Percentiles rank a stretch among this genome's conserved stretches.
phyloP scores from a whole-genome alignment of 1,140 invertebrate species.

The Anastrepha ludens region DNA sequence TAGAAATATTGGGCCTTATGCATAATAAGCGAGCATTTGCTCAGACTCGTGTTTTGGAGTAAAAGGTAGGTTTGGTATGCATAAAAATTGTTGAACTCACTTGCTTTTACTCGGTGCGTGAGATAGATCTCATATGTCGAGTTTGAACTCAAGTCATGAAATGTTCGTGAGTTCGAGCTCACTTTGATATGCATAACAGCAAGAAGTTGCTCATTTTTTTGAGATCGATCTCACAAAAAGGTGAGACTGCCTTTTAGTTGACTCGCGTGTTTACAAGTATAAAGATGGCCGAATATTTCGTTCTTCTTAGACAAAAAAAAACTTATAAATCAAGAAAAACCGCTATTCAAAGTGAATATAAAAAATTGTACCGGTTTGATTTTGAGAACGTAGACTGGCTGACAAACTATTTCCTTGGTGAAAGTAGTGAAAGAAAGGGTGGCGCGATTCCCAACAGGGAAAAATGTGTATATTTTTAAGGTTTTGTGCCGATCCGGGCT shows the following conservation, averaged over 20 bases:
- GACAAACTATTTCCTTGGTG: constrained; percentile 58
- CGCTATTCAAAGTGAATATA: background rate
- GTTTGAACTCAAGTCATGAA: constrained; percentile 5
- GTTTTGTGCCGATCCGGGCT: constrained; percentile 61
- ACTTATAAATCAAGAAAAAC: background rate
- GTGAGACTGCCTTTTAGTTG: constrained; percentile 41
- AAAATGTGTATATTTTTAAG: constrained; percentile 61
- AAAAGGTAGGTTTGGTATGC: constrained; percentile 43
- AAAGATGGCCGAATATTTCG: constrained; percentile 16
- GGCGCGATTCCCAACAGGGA: constrained; percentile 56
- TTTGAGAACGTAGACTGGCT: constrained; percentile 57
- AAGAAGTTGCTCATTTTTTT: background rate
- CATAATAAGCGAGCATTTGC: constrained; percentile 25
- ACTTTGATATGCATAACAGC: constrained; percentile 37
- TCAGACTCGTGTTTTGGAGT: constrained; percentile 18
- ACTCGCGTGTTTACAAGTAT: background rate
- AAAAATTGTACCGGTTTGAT: constrained; percentile 37
- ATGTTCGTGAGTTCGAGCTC: background rate
- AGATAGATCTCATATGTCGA: constrained; percentile 12
- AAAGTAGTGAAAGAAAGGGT: constrained; percentile 58
- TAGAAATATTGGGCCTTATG: background rate
- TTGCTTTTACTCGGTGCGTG: constrained; percentile 29
- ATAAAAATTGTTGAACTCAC: constrained; percentile 31
- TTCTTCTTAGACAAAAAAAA: constrained; percentile 14
- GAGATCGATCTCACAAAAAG: background rate